Evolutionary conservation across 2,797 vertebrate species (phyloP).

Genomic region (Acrocephalus scirpaceus): DNA sequence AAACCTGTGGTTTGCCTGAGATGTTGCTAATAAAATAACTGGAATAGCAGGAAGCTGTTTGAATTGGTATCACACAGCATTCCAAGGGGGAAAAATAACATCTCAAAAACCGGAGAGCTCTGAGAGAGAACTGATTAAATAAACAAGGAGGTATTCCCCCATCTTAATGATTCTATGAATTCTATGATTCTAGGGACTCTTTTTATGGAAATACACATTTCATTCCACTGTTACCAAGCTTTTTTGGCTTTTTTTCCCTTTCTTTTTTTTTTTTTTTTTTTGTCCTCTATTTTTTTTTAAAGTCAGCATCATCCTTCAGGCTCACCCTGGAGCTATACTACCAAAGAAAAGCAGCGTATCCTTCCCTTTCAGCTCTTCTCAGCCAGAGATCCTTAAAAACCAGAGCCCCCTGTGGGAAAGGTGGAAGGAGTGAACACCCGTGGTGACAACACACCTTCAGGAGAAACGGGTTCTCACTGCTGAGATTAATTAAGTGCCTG

Average conservation of each 20-base stretch:
- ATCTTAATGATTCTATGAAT: background rate
- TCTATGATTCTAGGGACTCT: background rate
- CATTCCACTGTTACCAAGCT: fast-evolving
- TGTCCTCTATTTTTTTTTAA: too few relatives aligned
- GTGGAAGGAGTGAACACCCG: background rate
- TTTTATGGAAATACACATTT: background rate
- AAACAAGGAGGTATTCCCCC: background rate
- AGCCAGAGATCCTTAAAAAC: background rate
- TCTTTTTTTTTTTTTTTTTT: fast-evolving
- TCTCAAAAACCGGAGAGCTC: background rate
- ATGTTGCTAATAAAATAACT: background rate
- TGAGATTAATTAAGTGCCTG: background rate
- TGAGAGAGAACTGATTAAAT: background rate
- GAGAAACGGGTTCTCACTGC: background rate
- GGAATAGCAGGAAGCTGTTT: background rate
- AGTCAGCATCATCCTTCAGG: background rate
- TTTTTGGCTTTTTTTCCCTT: background rate
- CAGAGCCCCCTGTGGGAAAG: background rate
- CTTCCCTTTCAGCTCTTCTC: background rate
- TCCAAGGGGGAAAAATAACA: background rate
- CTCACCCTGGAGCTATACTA: background rate
- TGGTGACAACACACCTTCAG: background rate
- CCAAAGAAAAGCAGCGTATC: background rate
- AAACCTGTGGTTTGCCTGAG: background rate
- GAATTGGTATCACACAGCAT: background rate